A percentile compares a stretch with the other conserved stretches of the same genome.
phyloP scores from a whole-genome alignment of 2,113 vertebrate genomes.

The Spermophilus dauricus region DNA sequence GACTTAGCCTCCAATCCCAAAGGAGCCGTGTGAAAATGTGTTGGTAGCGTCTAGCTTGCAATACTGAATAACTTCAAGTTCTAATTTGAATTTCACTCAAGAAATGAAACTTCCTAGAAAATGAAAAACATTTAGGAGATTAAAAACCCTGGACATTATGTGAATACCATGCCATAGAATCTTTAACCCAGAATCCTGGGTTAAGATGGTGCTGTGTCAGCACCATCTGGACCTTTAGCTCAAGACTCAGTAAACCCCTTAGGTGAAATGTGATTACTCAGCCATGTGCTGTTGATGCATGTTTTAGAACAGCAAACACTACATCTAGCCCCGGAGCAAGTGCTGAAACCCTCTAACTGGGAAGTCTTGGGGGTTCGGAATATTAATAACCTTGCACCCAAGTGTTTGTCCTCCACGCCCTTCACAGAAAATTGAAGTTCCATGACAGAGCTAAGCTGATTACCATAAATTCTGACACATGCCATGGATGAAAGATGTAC shows the following conservation, averaged over 20 bases:
- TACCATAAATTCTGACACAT: neutral
- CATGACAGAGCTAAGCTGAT: neutral
- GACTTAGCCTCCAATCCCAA: conserved; percentile 45
- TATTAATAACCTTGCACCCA: neutral
- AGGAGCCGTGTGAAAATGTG: neutral
- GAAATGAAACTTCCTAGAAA: conserved; percentile 58
- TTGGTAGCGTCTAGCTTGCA: conserved; percentile 21
- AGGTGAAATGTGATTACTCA: neutral
- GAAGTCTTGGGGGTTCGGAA: neutral
- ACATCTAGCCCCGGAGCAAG: neutral
- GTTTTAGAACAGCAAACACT: conserved; percentile 27
- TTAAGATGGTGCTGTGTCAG: neutral
- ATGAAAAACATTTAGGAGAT: neutral
- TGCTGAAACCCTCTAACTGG: neutral
- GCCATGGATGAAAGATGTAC: neutral
- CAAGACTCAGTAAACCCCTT: neutral
- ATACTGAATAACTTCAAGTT: neutral
- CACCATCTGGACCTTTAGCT: neutral
- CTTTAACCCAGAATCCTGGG: neutral
- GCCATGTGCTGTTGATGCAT: neutral
- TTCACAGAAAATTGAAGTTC: conserved; percentile 10
- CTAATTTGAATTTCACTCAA: conserved; percentile 38
- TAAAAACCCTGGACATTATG: neutral
- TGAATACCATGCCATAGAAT: neutral
- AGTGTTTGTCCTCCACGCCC: neutral